Evolutionary conservation across 2,888 invertebrate genomes (phyloP), one percentile per base, ranked within the genome.

Genomic region (Ophioninae sp.): DNA sequence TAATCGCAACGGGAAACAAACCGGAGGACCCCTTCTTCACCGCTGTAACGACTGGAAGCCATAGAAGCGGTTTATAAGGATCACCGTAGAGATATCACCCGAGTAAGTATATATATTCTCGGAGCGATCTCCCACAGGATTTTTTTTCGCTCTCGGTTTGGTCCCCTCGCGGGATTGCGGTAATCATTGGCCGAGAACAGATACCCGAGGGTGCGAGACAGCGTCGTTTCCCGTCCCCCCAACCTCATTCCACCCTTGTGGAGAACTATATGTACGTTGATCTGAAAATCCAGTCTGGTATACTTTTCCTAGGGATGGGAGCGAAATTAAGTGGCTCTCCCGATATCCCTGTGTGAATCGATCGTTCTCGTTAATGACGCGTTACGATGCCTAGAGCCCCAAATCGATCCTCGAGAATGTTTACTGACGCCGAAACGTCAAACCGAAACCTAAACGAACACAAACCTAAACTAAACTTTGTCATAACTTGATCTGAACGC

Each of bases 131-230:
- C 41, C 71, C 39, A 41, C 73, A 41, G 65, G 23, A 73, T 67
- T 73, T 73, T 56, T 58, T 81, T 72, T 63, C 64, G 72, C 71
- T 61, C 76, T 59, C 44, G 22, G 22, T 67, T 69, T 67, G 61
- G 67, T 58, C 67, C 69, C 79, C 56, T 79, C 75, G 20, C 51
- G 82, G 30, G 86, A 88, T 89, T 87, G 87, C 90, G 89, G 89
- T 90, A 90, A 90, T 89, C 88, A 89, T 88, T 81, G 87, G 76
- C 68, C 76, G 79, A 64, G 72, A 30, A n/a, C n/a, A 85, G 86
- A 82, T 87, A 85, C 83, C 82, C 80, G 83, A 85, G 86, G 86
- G 85, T 84, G 83, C 80, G 79, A 30, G 30, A 83, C 77, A 79
- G 85, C 82, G 58, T 37, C 56, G 22, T 56, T 82, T 78, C 80